These are phyloP conservation scores for Psittacus erithacus DNA, from an alignment of 2,113 vertebrate genomes.

Conservation along the genomic window DNA sequence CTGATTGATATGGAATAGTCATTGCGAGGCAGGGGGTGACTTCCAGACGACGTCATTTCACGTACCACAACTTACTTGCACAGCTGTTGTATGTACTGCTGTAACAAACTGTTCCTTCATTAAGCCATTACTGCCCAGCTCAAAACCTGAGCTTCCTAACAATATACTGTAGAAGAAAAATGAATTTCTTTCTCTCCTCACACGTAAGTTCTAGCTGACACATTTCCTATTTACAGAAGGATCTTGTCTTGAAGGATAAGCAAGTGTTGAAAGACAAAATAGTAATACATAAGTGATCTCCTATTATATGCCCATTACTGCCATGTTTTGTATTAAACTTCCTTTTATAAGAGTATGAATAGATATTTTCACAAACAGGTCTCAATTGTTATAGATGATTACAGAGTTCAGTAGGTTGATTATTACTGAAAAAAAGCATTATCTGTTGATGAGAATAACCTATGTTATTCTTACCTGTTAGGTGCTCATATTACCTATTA, in stretches of 20 bases:
- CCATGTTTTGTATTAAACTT: not conserved
- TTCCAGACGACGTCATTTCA: not conserved
- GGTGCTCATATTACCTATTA: not conserved
- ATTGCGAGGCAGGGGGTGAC: too few species aligned
- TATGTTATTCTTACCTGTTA: not conserved
- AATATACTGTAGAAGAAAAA: not conserved
- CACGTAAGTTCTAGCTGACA: not conserved
- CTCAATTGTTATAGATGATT: not conserved
- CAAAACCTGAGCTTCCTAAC: not conserved
- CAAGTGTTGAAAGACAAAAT: not conserved
- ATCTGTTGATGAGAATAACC: constrained; percentile 32
- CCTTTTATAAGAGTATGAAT: not conserved
- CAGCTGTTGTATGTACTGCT: not conserved
- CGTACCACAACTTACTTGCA: fast-evolving
- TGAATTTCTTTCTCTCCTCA: not conserved
- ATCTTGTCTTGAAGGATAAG: not conserved
- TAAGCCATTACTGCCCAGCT: not conserved
- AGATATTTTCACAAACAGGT: constrained; percentile 21
- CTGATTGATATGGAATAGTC: not conserved
- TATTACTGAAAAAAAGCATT: not conserved
- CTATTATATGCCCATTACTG: not conserved
- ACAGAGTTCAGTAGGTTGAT: constrained; percentile 13
- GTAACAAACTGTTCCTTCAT: not conserved
- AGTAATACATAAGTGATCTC: not conserved
- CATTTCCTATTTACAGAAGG: not conserved